phyloP scores from a whole-genome alignment of 2,797 vertebrate species.

The Gymnocypris eckloni region DNA sequence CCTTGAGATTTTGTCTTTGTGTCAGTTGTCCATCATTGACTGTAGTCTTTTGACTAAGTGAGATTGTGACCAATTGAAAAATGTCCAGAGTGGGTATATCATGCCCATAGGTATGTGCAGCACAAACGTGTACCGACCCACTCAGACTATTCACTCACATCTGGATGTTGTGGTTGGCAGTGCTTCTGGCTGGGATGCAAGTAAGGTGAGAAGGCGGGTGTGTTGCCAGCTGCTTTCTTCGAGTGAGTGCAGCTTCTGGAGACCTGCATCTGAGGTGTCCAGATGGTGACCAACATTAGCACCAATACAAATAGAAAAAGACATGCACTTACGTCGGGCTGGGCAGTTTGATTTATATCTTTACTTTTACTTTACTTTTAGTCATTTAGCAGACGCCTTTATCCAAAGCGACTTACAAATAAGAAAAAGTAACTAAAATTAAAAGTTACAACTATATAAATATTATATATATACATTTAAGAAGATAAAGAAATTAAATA shows the following conservation, averaged over 20 bases:
- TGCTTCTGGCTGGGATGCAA: constrained; percentile 25
- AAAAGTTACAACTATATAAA: too few relatives aligned
- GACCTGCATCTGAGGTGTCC: constrained; percentile 7
- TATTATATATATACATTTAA: too few relatives aligned
- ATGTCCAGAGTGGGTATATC: constrained; percentile 5
- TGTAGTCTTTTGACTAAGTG: constrained; percentile 64
- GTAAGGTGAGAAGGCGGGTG: constrained; percentile 63
- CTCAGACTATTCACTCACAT: constrained; percentile 37
- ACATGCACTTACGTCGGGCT: not conserved
- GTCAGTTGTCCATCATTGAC: constrained; percentile 43
- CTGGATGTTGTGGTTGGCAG: constrained; percentile 70
- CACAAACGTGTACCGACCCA: not conserved
- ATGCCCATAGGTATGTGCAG: constrained; percentile 30
- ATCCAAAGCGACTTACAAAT: too few relatives aligned
- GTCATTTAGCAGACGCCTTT: too few relatives aligned
- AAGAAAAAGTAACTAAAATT: too few relatives aligned
- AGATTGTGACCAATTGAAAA: not conserved
- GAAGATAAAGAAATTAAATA: too few relatives aligned
- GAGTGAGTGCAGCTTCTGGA: not conserved
- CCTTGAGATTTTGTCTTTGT: constrained; percentile 57
- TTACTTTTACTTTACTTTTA: too few relatives aligned
- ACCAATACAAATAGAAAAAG: not conserved
- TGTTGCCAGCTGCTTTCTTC: constrained; percentile 37
- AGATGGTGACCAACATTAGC: constrained; percentile 24
- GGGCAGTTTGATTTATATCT: too few relatives aligned